Evolutionary conservation across 1,140 invertebrate species (phyloP), one percentile per base, ranked within the genome.

Genomic region (Drosophila neocordata): DNA sequence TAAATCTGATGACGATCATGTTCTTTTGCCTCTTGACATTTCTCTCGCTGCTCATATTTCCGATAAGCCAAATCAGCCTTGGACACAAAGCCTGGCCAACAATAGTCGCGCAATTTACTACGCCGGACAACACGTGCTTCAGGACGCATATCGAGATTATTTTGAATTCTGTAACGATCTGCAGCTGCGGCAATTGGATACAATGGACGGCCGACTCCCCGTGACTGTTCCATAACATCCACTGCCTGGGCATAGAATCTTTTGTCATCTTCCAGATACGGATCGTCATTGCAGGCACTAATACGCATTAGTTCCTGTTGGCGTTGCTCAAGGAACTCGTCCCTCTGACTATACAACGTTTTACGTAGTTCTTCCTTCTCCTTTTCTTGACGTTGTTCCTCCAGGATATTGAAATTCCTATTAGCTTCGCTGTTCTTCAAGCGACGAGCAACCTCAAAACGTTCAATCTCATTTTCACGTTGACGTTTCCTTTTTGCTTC

Each of bases 21-120:
- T 1, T 66, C 59, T 67, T 63, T 64, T 24, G 66, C 62, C 18
- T 35, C 44, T 0, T 73, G 69, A 55, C 83, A 88, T 6, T 37
- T 65, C 22, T 89, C 76, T 0, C 69, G 64, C 38, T 89, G 84
- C 38, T 77, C 76, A 53, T 88, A 89, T 35, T 88, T 89, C 3
- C 63, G 51, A 27, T 67, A 89, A 41, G 85, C 80, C 27, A 83
- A 18, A 11, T 79, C 58, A 6, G 84, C 83, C 27, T 88, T 83
- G 24, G 76, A 69, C 18, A 31, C 53, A 20, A 35, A 88, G 1
- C 79, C 79, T 0, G 83, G 83, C 84, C 79, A 88, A 65, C 83
- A 88, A 18, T 15, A 18, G 22, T 88, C 84, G 1, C 84, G 51
- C 0, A 65, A 15, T 8, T 58, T 44, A n/a, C 61, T 79, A 0